Conservation (phyloP, 2,888 invertebrate genomes). For the Subacronicta megacephala region DNA sequence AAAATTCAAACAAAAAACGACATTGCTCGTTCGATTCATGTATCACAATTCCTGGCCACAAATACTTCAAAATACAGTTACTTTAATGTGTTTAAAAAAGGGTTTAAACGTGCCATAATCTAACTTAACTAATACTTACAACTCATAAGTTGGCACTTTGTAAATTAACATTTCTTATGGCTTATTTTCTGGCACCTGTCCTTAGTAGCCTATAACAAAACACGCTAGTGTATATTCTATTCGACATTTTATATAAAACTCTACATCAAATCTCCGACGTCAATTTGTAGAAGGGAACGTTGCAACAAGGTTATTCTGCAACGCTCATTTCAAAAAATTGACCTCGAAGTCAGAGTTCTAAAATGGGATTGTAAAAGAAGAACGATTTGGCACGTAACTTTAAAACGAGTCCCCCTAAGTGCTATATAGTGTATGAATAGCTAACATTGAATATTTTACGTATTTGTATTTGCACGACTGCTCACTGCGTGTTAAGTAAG, state of each 20-base stretch:
- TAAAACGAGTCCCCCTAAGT: constrained; percentile 65
- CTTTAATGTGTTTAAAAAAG: constrained; percentile 41
- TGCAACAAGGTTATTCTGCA: constrained; percentile 14
- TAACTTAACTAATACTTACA: constrained; percentile 53
- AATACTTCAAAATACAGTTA: constrained; percentile 53
- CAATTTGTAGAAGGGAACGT: constrained; percentile 24
- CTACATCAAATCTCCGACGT: constrained; percentile 12
- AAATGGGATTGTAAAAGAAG: constrained; percentile 49
- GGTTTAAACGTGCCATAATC: constrained; percentile 58
- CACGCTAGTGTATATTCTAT: constrained; percentile 31
- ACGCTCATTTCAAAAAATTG: constrained; percentile 26
- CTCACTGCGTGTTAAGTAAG: constrained; percentile 42
- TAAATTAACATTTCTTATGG: constrained; percentile 55
- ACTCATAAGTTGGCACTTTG: constrained; percentile 64
- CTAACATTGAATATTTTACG: constrained; percentile 77
- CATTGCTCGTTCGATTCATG: neutral
- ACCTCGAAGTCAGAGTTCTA: constrained; percentile 35
- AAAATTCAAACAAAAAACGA: neutral
- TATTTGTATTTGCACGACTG: constrained; percentile 66
- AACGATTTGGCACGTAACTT: constrained; percentile 72
- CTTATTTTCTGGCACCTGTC: constrained; percentile 33
- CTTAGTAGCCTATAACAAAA: constrained; percentile 37
- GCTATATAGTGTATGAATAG: constrained; percentile 69
- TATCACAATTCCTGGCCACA: neutral
- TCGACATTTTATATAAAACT: constrained; percentile 40